phyloP scores from a whole-genome alignment of 2,113 vertebrate genomes.

The Glaucomys volans region DNA sequence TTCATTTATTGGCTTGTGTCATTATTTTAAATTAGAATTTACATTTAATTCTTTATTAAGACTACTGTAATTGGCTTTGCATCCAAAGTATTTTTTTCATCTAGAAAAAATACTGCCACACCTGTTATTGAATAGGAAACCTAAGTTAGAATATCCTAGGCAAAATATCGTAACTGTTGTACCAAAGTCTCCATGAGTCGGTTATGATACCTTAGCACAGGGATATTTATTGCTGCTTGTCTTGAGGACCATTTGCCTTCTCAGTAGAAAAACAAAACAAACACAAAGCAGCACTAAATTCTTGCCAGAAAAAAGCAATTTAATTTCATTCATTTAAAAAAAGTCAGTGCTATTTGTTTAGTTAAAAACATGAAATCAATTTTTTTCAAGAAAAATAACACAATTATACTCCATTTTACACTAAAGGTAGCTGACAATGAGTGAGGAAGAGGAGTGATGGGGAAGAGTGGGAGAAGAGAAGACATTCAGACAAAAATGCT shows the following conservation, averaged over 20 bases:
- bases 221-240: background rate
- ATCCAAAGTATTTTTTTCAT: conserved; percentile 1
- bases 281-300: background rate
- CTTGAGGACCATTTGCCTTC: background rate
- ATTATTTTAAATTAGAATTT: conserved; percentile 76
- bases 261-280: background rate
- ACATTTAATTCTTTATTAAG: conserved; percentile 69
- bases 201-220: background rate
- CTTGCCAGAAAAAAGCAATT: background rate
- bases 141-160: background rate
- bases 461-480: background rate
- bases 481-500: background rate
- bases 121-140: conserved; percentile 69
- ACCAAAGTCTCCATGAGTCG: background rate
- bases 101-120: conserved; percentile 58
- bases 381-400: background rate
- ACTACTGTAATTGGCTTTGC: conserved; percentile 68
- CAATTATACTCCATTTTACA: background rate
- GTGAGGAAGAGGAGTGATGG: background rate
- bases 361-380: background rate
- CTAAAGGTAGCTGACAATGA: background rate
- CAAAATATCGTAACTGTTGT: background rate
- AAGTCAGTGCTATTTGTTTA: background rate
- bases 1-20: conserved; percentile 65
- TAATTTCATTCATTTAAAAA: background rate